Evolutionary conservation across 2,888 invertebrate genomes (phyloP), one percentile per base, ranked within the genome.

Genomic region (Anaspis maculata): DNA sequence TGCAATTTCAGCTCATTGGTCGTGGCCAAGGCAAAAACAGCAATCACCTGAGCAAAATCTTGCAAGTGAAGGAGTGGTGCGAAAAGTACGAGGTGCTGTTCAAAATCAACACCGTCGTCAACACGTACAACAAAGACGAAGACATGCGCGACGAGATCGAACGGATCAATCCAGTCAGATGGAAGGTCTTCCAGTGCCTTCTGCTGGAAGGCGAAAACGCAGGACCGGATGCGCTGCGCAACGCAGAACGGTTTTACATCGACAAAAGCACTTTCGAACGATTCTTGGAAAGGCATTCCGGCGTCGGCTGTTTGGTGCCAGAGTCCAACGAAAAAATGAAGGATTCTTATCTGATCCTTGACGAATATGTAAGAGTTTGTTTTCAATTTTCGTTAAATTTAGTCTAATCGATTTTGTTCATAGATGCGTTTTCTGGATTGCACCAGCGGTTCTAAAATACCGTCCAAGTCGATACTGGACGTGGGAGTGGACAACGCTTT

Each of bases 21-120:
- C 50, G 71, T 34, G 61, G 62, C 15, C 66, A 66, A 48, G 59
- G 61, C 4, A 48, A 46, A 10, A 56, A 48, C 14, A 55, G 54
- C 37, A 58, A 58, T 32, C 71, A 71, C 39, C 44, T 71, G 7
- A 53, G 62, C 22, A 62, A 66, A 39, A 44, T 71, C 21, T 40
- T 53, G 25, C 51, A 53, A 42, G 66, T 71, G 12, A 49, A 62
- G 24, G 46, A 61, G 12, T 70, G 68, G 66, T 71, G 70, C 44
- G 32, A 38, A 1, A 44, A 61, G 30, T 67, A 68, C 46, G 51
- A 66, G 35, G 64, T 71, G 3, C 57, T 67, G 1, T 71, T 71
- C 46, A 71, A 71, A 52, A 56, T 71, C 12, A 72, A 72, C 44
- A 68, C 70, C 3, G 71, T 72, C n/a, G 66, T 71, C 2, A 71